phyloP scores from a whole-genome alignment of 2,797 vertebrate genomes.

The Sebastiscus tertius region DNA sequence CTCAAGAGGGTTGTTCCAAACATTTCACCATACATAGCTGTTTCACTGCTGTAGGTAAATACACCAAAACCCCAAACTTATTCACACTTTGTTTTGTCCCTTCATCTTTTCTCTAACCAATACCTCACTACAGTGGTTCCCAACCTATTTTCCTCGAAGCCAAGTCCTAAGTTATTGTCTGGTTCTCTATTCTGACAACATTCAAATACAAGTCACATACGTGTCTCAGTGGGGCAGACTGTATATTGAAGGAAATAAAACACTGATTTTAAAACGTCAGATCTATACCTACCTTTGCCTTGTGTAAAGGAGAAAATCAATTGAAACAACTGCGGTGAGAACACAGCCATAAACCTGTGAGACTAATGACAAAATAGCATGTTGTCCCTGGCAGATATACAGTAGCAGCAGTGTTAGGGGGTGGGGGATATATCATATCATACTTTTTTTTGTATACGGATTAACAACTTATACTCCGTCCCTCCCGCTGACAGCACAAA shows the following conservation, averaged over 20 bases:
- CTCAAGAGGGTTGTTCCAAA: conserved; percentile 44
- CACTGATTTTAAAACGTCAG: background rate
- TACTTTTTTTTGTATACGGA: conserved; percentile 42
- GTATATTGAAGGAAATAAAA: background rate
- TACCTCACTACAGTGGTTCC: background rate
- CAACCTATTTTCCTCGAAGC: no score
- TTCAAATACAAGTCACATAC: background rate
- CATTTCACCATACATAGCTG: conserved; percentile 40
- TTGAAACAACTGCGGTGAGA: background rate
- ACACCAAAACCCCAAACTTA: background rate
- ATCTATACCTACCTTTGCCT: background rate
- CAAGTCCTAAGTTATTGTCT: background rate
- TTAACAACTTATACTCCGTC: conserved; percentile 57
- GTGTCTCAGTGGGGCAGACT: background rate
- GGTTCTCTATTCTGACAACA: background rate
- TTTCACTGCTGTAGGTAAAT: conserved; percentile 16
- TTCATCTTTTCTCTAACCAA: background rate
- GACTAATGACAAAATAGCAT: conserved; percentile 1
- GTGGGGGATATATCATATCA: conserved; percentile 36
- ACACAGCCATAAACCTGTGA: background rate
- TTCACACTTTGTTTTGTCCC: background rate
- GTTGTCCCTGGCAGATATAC: conserved; percentile 11
- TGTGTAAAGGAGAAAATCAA: background rate
- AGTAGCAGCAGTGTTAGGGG: background rate
- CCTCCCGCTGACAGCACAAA: conserved; percentile 51